Conservation (phyloP, 2,113 vertebrate species). For the Pterocles orientalis region DNA sequence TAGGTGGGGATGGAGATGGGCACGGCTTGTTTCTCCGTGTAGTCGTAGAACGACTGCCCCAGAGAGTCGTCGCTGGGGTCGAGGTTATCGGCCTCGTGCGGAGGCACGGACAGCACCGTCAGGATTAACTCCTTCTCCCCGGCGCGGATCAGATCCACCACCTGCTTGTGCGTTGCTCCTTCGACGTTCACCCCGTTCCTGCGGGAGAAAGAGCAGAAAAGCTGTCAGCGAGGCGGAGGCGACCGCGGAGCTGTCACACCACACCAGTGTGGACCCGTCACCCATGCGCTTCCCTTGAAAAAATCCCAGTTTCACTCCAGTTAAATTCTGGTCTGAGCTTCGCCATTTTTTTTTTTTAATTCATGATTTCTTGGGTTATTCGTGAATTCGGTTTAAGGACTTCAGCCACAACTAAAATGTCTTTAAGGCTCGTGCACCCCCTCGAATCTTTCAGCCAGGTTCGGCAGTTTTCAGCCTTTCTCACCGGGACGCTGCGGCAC, state of each 20-base stretch:
- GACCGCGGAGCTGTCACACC: neutral
- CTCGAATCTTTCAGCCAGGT: neutral
- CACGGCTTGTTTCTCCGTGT: slow-evolving; percentile 95
- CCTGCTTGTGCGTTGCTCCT: slow-evolving; percentile 97
- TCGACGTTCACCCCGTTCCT: slow-evolving; percentile 96
- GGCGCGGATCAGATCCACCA: slow-evolving; percentile 96
- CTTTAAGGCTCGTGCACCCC: fast-evolving
- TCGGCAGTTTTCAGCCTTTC: fast-evolving
- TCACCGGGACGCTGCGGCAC: fast-evolving
- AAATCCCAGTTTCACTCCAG: neutral
- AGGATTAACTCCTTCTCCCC: slow-evolving; percentile 94
- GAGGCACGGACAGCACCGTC: slow-evolving; percentile 91
- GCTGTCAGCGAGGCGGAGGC: slow-evolving; percentile 28
- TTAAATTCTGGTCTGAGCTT: neutral
- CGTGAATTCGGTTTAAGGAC: neutral
- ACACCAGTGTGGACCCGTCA: neutral
- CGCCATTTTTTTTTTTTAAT: fast-evolving
- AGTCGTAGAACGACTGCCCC: slow-evolving; percentile 91
- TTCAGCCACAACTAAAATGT: neutral
- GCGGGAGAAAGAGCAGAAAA: neutral
- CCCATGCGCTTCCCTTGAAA: fast-evolving
- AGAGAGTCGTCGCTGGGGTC: slow-evolving; percentile 90
- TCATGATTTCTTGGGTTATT: neutral
- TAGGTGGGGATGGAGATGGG: slow-evolving; percentile 97
- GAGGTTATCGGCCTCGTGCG: slow-evolving; percentile 90